Conservation (phyloP, 2,888 invertebrate genomes). For the Nezara viridula region DNA sequence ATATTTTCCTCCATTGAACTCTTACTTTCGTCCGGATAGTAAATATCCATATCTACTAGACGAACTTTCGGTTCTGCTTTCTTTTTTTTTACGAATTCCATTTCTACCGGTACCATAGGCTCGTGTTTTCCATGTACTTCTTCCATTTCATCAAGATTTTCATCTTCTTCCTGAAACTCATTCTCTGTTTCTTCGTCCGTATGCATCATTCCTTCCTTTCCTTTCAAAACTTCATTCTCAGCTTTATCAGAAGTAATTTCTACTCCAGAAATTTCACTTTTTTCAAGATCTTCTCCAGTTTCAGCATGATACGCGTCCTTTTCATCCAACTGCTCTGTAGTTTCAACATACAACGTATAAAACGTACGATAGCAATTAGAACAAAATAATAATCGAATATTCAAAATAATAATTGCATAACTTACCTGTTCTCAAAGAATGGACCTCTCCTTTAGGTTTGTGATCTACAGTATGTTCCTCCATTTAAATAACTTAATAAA, state of each 20-base stretch:
- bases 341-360: too few species aligned
- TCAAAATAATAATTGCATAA: too few species aligned
- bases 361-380: too few species aligned
- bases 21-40: conserved; percentile 10
- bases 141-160: not conserved
- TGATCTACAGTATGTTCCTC: not conserved
- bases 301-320: not conserved
- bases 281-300: not conserved
- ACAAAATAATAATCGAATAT: too few species aligned
- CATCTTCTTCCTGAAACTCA: not conserved
- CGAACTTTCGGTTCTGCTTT: conserved; percentile 10
- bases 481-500: not conserved
- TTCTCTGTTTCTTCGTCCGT: not conserved
- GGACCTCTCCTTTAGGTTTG: not conserved
- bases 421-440: too few species aligned
- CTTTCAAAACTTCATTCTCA: not conserved
- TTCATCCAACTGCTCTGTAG: not conserved
- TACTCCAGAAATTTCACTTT: not conserved
- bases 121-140: not conserved
- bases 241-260: not conserved
- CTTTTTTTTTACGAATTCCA: conserved; percentile 12
- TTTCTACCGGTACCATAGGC: too few species aligned
- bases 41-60: not conserved
- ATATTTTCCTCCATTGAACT: not conserved
- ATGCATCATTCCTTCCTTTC: too few species aligned